Base-by-base conservation (phyloP, 1,140 invertebrate genomes). In the Epicauta chinensis region DNA sequence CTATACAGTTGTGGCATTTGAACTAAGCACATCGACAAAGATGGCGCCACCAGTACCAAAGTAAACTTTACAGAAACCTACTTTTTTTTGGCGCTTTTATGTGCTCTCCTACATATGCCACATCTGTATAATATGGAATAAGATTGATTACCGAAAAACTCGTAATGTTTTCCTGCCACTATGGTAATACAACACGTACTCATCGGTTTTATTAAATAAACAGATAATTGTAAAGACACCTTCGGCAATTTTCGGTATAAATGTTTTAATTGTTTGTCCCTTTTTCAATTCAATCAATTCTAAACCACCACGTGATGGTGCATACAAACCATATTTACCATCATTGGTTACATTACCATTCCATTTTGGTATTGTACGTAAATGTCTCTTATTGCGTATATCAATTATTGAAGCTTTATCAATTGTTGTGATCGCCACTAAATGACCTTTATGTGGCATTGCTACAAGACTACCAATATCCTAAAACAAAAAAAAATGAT, bases 171-270 rank as follows among this genome's bases (percentile, higher is more conserved):
- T 91, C 55, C 88, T 82, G 6, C 91, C 91, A 59, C 91, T 93
- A 67, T 98, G 94, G 63, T 98, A 98, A 69, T 98, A 99, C 2
- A 97, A 77, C 3, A 98, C 93, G 62, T 98, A 97, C 59, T 94
- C 85, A 63, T 97, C 92, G 7, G 87, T 94, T 55, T 86, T 85
- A 32, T 93, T 97, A 67, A 99, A 98, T 73, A 90, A 83, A 39
- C 91, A 91, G 56, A 93, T 90, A 15, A 98, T 91, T 10, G 88
- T 92, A 69, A 98, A 98, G 0, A 98, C 94, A 2, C 96, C 96
- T 73, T 99, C 95, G 6, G 94, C 93, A 0, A 97, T 86, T 70
- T 88, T 83, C 1, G 90, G 89, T 53, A 97, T 94, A 40, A 93
- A 88, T 0, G 87, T 92, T 65, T 85, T 84, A 0, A 91, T 82